These are phyloP conservation scores for Agrotis clavis DNA, from an alignment of 2,888 invertebrate genomes.

Conservation along the genomic window DNA sequence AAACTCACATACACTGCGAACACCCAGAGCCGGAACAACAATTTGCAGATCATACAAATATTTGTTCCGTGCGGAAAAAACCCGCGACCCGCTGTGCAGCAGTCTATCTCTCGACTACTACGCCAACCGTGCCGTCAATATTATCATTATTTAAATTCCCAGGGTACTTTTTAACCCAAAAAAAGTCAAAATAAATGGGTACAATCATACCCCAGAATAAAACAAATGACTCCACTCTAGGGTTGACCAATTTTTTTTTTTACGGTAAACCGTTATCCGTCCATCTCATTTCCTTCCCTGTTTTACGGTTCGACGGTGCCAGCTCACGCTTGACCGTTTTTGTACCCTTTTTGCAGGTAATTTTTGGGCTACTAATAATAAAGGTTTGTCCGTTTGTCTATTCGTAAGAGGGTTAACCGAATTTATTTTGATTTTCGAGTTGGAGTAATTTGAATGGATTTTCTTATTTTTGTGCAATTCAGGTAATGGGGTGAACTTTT, in stretches of 20 bases:
- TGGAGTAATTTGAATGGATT: not conserved
- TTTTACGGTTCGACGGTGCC: slow-evolving; percentile 57
- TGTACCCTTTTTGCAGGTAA: slow-evolving; percentile 56
- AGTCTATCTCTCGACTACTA: too few relatives aligned
- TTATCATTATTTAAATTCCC: slow-evolving; percentile 3
- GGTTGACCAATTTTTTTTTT: slow-evolving; percentile 42
- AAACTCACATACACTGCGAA: too few relatives aligned
- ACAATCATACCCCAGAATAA: slow-evolving; percentile 41
- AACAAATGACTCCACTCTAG: slow-evolving; percentile 39
- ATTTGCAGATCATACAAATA: too few relatives aligned
- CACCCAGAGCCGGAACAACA: too few relatives aligned
- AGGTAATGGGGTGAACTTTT: not conserved
- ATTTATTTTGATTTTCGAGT: slow-evolving; percentile 29
- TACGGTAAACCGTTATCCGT: slow-evolving; percentile 60
- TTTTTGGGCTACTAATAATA: slow-evolving; percentile 19
- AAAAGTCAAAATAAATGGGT: slow-evolving; percentile 32
- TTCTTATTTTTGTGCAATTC: slow-evolving; percentile 1
- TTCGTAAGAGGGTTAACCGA: slow-evolving; percentile 31
- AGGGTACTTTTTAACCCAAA: slow-evolving; percentile 22
- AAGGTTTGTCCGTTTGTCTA: slow-evolving; percentile 35
- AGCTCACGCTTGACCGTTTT: slow-evolving; percentile 64
- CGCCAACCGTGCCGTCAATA: not conserved
- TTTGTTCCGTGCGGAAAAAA: too few relatives aligned
- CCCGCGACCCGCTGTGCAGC: too few relatives aligned
- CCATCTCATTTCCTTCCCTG: slow-evolving; percentile 63